Percentiles rank a stretch among this genome's conserved stretches.
phyloP scores from a whole-genome alignment of 2,113 vertebrate genomes.

The Rhinopomastus cyanomelas region DNA sequence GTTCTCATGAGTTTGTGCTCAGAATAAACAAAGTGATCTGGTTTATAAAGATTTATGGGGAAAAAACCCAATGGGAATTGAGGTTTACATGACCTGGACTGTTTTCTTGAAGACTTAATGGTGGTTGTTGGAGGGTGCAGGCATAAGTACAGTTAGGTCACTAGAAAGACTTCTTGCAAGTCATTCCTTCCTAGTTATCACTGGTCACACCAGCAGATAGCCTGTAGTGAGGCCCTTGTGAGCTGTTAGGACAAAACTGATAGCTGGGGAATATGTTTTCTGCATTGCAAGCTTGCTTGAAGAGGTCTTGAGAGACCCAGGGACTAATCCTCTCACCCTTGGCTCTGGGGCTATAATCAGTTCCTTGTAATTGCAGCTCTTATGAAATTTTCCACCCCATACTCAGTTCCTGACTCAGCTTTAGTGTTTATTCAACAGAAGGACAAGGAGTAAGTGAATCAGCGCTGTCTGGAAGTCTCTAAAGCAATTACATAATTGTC shows the following conservation, averaged over 20 bases:
- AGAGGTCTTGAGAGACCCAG: background rate
- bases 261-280: slow-evolving; percentile 3
- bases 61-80: background rate
- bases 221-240: background rate
- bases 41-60: background rate
- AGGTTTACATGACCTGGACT: background rate
- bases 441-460: slow-evolving; percentile 32
- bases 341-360: slow-evolving; percentile 1
- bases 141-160: background rate
- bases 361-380: background rate
- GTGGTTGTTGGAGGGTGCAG: background rate
- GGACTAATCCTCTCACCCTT: background rate
- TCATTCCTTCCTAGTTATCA: background rate
- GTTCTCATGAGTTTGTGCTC: background rate
- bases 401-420: slow-evolving; percentile 21
- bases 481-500: slow-evolving; percentile 11
- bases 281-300: background rate
- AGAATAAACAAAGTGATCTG: background rate
- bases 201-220: background rate
- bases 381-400: slow-evolving; percentile 5
- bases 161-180: background rate
- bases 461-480: slow-evolving; percentile 13
- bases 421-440: slow-evolving; percentile 5
- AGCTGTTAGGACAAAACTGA: background rate
- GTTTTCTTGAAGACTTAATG: background rate